These are phyloP conservation scores for Thamnaconus septentrionalis DNA, from an alignment of 2,113 vertebrate genomes.

Conservation along the genomic window DNA sequence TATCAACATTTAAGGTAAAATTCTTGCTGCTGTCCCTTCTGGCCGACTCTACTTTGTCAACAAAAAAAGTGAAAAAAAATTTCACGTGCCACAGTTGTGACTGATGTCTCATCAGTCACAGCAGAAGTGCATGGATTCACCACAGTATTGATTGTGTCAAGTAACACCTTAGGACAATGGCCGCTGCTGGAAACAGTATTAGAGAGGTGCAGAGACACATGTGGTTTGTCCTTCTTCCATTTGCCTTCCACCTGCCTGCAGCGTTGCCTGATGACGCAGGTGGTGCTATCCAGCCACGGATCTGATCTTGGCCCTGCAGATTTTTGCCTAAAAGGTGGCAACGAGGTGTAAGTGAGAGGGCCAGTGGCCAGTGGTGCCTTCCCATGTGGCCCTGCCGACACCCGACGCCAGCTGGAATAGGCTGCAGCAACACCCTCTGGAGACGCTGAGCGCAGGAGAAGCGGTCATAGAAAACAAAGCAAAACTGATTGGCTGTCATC, in stretches of 20 bases:
- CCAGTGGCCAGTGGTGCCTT: not conserved
- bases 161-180: no score
- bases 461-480: no score
- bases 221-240: not conserved
- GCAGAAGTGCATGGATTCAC: not conserved
- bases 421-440: no score
- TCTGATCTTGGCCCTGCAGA: not conserved
- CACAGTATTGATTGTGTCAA: not conserved
- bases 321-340: not conserved
- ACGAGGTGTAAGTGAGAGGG: not conserved
- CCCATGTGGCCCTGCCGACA: no score
- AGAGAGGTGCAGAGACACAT: no score
- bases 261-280: not conserved
- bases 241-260: not conserved
- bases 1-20: not conserved
- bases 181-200: no score
- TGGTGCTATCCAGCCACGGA: not conserved
- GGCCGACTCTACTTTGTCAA: not conserved
- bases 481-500: no score
- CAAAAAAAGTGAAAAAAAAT: not conserved
- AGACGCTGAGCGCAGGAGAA: no score
- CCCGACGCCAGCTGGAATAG: no score
- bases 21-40: not conserved
- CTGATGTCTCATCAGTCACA: not conserved
- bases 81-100: not conserved